phyloP scores from a whole-genome alignment of 2,113 vertebrate species.

The Phylloscopus trochiloides region DNA sequence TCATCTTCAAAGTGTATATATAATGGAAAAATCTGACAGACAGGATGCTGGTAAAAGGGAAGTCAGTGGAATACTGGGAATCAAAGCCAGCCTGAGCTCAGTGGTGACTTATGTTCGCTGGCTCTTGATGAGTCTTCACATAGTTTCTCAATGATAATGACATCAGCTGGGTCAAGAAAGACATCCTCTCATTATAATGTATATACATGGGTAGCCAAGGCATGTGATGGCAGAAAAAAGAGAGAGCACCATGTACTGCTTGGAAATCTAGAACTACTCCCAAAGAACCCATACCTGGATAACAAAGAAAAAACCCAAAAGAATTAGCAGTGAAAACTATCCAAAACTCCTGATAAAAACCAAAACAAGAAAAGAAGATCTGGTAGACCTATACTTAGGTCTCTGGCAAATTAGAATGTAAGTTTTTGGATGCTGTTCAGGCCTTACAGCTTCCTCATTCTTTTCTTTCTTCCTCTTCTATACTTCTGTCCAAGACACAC shows the following conservation, averaged over 20 bases:
- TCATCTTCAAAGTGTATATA: slow-evolving; percentile 27
- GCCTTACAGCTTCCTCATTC: background rate
- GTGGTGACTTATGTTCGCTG: slow-evolving; percentile 12
- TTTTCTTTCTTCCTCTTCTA: background rate
- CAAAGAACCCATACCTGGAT: background rate
- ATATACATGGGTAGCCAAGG: background rate
- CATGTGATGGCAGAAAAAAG: background rate
- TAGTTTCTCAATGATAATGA: background rate
- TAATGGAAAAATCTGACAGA: background rate
- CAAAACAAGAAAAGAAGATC: background rate
- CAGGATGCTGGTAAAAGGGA: slow-evolving; percentile 14
- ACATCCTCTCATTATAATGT: background rate
- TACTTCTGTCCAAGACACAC: background rate
- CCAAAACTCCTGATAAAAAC: background rate
- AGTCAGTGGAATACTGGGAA: slow-evolving; percentile 14
- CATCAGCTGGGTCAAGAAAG: background rate
- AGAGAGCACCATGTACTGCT: background rate
- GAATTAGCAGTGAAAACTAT: background rate
- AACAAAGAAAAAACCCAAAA: background rate
- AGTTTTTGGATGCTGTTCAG: background rate
- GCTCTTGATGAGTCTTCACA: slow-evolving; percentile 10
- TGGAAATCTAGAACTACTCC: background rate
- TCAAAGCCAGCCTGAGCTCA: slow-evolving; percentile 36
- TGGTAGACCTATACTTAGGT: background rate
- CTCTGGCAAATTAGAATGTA: background rate